phyloP scores from a whole-genome alignment of 2,888 invertebrate species.

The Eulithis prunata region DNA sequence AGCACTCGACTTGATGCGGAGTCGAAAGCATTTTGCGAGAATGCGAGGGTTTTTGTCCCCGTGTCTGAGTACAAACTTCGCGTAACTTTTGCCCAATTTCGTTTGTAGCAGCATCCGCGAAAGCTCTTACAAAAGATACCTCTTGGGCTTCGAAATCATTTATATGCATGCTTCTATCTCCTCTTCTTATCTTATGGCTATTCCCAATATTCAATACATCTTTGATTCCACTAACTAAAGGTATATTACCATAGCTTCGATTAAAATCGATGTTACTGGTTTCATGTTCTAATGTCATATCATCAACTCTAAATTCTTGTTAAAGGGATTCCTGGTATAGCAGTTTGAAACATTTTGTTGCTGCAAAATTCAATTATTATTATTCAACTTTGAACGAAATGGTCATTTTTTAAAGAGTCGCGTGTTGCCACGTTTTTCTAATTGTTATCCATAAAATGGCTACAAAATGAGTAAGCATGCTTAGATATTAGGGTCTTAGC shows the following conservation, averaged over 20 bases:
- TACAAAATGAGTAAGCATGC: neutral
- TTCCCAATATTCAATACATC: too few species aligned
- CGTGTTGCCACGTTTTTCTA: too few species aligned
- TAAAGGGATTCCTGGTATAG: too few species aligned
- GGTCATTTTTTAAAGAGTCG: too few species aligned
- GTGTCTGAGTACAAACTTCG: conserved; percentile 55
- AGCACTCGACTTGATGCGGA: conserved; percentile 59
- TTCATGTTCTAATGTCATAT: too few species aligned
- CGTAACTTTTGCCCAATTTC: conserved; percentile 41
- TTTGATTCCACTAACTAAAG: too few species aligned
- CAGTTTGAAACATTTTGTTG: too few species aligned
- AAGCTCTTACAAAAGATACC: conserved; percentile 31
- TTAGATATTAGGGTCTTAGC: neutral
- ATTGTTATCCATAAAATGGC: neutral
- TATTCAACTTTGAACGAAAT: too few species aligned
- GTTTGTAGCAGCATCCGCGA: conserved; percentile 36
- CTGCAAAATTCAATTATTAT: too few species aligned
- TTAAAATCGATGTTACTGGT: too few species aligned
- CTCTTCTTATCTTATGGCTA: neutral
- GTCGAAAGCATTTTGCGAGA: conserved; percentile 54
- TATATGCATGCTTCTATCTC: neutral
- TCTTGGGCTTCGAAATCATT: neutral
- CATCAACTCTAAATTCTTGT: too few species aligned
- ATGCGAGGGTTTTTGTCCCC: conserved; percentile 50
- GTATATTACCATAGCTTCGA: too few species aligned